These are phyloP conservation scores for Carduelis carduelis DNA, from an alignment of 2,797 vertebrate genomes.

Conservation along the genomic window DNA sequence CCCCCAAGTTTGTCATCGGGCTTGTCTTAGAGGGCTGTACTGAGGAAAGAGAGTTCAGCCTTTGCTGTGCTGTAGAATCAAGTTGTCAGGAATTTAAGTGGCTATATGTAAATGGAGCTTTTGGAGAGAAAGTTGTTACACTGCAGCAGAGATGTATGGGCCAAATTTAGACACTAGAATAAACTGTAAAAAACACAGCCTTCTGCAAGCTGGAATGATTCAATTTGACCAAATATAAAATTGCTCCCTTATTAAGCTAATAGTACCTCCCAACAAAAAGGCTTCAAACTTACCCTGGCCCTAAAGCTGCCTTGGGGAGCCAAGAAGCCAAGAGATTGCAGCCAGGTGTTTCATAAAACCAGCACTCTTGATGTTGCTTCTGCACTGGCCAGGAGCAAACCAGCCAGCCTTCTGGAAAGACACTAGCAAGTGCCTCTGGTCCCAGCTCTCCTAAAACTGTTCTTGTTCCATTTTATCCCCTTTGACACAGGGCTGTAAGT, in stretches of 20 bases:
- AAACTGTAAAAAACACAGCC: neutral
- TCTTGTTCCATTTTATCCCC: neutral
- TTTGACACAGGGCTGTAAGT: neutral
- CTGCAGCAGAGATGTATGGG: neutral
- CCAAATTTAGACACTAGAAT: constrained; percentile 32
- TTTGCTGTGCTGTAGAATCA: neutral
- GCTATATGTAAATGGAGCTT: neutral
- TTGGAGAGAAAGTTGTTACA: neutral
- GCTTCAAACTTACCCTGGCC: neutral
- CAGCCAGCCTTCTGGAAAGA: neutral
- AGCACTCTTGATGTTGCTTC: neutral
- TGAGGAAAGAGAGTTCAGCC: neutral
- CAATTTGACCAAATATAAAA: neutral
- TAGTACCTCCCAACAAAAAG: neutral
- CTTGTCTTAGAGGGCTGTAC: neutral
- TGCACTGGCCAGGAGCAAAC: neutral
- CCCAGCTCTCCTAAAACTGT: neutral
- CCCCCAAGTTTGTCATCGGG: neutral
- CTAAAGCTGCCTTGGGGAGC: neutral
- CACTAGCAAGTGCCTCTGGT: rapidly evolving
- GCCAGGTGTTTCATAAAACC: neutral
- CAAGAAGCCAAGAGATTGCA: neutral
- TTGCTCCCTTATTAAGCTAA: neutral
- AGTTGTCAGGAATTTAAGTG: neutral
- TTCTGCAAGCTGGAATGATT: neutral